phyloP scores from a whole-genome alignment of 2,888 invertebrate species.

The Thecocarcelia acutangulata region DNA sequence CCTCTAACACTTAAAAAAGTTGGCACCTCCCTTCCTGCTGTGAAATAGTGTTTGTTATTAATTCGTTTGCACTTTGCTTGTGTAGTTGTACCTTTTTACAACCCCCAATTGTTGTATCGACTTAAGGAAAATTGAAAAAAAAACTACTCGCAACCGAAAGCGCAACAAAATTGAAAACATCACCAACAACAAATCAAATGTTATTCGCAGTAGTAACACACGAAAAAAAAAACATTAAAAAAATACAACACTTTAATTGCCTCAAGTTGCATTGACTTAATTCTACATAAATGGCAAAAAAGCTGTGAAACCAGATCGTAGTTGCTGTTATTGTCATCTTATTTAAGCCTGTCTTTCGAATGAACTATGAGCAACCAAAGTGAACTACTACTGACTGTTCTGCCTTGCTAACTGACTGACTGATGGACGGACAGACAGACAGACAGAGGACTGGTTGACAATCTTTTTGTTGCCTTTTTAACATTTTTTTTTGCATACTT shows the following conservation, averaged over 20 bases:
- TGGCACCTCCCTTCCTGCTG: not conserved
- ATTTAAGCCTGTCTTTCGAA: conserved; percentile 41
- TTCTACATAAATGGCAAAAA: conserved; percentile 67
- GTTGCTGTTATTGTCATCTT: conserved; percentile 47
- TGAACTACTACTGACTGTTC: conserved; percentile 2
- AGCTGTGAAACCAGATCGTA: conserved; percentile 62
- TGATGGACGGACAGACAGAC: not conserved
- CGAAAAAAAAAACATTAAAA: conserved; percentile 40
- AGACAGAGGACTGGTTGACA: conserved; percentile 14
- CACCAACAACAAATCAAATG: not conserved
- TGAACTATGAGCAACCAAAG: conserved; percentile 11
- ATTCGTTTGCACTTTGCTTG: conserved; percentile 14
- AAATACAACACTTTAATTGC: conserved; percentile 61
- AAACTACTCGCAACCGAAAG: conserved; percentile 28
- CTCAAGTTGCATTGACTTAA: conserved; percentile 67
- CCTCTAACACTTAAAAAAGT: conserved; percentile 24
- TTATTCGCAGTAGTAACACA: not conserved
- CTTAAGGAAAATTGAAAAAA: conserved; percentile 14
- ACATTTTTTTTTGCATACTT: conserved; percentile 40
- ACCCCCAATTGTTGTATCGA: conserved; percentile 44
- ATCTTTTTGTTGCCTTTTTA: conserved; percentile 30
- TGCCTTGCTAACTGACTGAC: conserved; percentile 7
- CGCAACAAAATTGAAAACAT: conserved; percentile 27
- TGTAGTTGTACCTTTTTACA: conserved; percentile 9
- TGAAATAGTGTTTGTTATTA: not conserved